Conservation (phyloP, 2,797 vertebrate species). For the Silurus lanzhouensis region DNA sequence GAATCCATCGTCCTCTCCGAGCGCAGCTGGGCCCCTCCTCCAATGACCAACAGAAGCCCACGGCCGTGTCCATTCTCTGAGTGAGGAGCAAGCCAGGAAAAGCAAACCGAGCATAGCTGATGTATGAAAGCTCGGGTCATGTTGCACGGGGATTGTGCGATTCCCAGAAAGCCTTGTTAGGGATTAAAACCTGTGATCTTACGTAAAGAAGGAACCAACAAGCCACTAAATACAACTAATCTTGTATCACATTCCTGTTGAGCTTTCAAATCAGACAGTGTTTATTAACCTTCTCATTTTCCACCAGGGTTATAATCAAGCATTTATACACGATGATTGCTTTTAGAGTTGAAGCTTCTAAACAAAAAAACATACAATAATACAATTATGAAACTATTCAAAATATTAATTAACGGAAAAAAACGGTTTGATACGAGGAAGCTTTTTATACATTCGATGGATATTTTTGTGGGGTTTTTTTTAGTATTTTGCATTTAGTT, state of each 20-base stretch:
- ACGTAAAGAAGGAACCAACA: slow-evolving; percentile 9
- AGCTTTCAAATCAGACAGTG: neutral
- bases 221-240: slow-evolving; percentile 8
- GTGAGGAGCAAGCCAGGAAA: slow-evolving; percentile 24
- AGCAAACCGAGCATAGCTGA: slow-evolving; percentile 28
- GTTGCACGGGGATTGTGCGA: slow-evolving; percentile 31
- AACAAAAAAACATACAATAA: neutral
- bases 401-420: too few relatives aligned
- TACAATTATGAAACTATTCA: too few relatives aligned
- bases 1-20: slow-evolving; percentile 75
- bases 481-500: too few relatives aligned
- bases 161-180: slow-evolving; percentile 26
- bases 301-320: neutral
- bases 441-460: too few relatives aligned
- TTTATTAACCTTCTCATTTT: neutral
- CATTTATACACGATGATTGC: too few relatives aligned
- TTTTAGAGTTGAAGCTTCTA: too few relatives aligned
- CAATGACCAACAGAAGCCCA: slow-evolving; percentile 56
- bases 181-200: slow-evolving; percentile 20
- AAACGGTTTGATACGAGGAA: too few relatives aligned
- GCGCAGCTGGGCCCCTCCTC: slow-evolving; percentile 69
- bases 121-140: slow-evolving; percentile 50
- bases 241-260: neutral
- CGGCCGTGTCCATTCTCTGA: slow-evolving; percentile 28
- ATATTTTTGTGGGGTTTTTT: too few relatives aligned